phyloP scores from a whole-genome alignment of 2,113 vertebrate genomes.

The Fulmarus glacialis region DNA sequence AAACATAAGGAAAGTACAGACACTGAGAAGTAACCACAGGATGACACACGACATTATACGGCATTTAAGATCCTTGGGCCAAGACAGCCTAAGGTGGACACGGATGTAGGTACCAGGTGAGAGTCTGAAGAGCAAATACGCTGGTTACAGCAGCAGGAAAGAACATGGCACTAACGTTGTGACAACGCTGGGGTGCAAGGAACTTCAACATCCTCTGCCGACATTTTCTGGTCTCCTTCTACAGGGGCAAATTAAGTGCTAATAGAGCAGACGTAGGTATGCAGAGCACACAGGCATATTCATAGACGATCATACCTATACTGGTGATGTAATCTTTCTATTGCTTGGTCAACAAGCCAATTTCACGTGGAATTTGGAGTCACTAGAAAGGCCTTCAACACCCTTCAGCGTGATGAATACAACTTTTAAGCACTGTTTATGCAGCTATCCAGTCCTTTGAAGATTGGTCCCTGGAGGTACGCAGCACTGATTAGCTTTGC shows the following conservation, averaged over 20 bases:
- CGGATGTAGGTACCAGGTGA: neutral
- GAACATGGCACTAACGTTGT: fast-evolving
- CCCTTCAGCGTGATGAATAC: neutral
- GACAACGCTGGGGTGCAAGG: neutral
- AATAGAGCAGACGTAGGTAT: neutral
- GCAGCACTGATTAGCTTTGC: neutral
- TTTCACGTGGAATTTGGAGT: neutral
- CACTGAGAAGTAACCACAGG: neutral
- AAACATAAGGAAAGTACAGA: neutral
- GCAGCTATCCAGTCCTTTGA: neutral
- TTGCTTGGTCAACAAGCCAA: neutral
- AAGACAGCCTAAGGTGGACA: neutral
- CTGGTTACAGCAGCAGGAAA: neutral
- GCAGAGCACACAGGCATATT: neutral
- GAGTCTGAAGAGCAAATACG: neutral
- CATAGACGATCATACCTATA: neutral
- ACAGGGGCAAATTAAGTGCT: neutral
- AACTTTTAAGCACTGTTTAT: neutral
- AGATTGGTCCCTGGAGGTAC: neutral
- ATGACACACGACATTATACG: neutral
- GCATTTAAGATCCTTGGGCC: neutral
- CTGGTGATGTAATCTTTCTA: neutral
- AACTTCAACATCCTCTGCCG: fast-evolving
- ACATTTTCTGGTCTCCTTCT: neutral
- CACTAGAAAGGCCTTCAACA: neutral